phyloP scores from a whole-genome alignment of 2,113 vertebrate genomes.

The Recurvirostra avosetta region DNA sequence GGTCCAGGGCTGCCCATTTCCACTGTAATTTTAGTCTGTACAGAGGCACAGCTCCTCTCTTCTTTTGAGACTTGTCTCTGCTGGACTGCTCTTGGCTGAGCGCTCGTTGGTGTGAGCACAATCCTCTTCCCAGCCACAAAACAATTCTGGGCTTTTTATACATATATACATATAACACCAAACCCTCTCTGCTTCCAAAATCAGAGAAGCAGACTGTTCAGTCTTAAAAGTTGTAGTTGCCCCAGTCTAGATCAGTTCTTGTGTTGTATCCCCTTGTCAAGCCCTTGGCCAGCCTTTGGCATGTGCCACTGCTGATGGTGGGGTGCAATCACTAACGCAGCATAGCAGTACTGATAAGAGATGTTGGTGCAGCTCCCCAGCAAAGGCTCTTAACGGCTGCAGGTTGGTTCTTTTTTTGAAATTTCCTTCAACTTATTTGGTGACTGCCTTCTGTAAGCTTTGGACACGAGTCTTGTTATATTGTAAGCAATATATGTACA shows the following conservation, averaged over 20 bases:
- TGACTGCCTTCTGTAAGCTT: not conserved
- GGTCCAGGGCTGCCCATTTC: not conserved
- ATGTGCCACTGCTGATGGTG: not conserved
- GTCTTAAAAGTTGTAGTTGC: not conserved
- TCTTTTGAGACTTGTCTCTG: not conserved
- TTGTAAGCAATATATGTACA: not conserved
- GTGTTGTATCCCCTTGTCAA: not conserved
- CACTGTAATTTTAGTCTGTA: not conserved
- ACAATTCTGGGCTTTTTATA: not conserved
- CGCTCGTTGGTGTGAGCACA: rapidly evolving
- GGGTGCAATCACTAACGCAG: not conserved
- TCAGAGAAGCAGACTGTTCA: not conserved
- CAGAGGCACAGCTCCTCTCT: not conserved
- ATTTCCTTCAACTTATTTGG: not conserved
- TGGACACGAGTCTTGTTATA: not conserved
- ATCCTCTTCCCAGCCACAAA: not conserved
- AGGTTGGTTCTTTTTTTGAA: not conserved
- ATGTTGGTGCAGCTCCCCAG: not conserved
- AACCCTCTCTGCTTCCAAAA: not conserved
- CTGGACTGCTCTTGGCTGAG: not conserved
- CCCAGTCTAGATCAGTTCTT: not conserved
- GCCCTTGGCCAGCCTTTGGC: not conserved
- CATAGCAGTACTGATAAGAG: not conserved
- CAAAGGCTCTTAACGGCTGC: not conserved
- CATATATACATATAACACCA: not conserved